A percentile compares a stretch with the other conserved stretches of the same genome.
Conservation (phyloP, 2,888 invertebrate species). For the Lasius fuliginosus region DNA sequence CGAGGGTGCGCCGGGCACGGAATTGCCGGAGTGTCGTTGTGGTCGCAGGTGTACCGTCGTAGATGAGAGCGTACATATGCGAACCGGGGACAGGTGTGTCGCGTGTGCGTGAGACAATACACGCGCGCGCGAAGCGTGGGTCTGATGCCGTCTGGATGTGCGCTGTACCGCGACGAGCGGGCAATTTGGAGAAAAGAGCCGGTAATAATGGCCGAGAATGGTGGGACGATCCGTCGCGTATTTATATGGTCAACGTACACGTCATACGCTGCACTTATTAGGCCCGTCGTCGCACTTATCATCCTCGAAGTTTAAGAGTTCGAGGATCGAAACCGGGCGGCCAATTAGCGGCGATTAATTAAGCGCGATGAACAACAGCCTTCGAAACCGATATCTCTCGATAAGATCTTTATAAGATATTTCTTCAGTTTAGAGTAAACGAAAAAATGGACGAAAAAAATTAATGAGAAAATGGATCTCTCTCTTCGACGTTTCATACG, state of each 20-base stretch:
- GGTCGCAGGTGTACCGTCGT: constrained; percentile 66
- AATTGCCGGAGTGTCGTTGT: constrained; percentile 60
- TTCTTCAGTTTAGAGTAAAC: not conserved
- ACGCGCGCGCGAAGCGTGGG: constrained; percentile 55
- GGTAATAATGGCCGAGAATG: constrained; percentile 34
- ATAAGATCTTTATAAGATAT: not conserved
- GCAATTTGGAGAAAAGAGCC: constrained; percentile 65
- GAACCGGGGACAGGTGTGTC: constrained; percentile 57
- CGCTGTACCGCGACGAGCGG: constrained; percentile 65
- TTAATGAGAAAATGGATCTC: too few species aligned
- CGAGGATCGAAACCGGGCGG: not conserved
- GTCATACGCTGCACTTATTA: constrained; percentile 39
- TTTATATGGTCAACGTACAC: constrained; percentile 39
- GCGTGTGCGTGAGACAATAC: constrained; percentile 13
- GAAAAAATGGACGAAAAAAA: too few species aligned
- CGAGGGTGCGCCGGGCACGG: constrained; percentile 76
- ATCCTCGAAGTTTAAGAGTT: not conserved
- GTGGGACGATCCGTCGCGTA: constrained; percentile 35
- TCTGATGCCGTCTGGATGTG: constrained; percentile 49
- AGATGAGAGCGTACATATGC: constrained; percentile 41
- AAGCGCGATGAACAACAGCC: not conserved
- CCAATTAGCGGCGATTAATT: constrained; percentile 28
- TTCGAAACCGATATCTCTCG: not conserved
- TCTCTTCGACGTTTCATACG: not conserved
- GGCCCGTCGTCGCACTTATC: not conserved